A percentile compares a stretch with the other conserved stretches of the same genome.
Evolutionary conservation across 2,797 vertebrate species (phyloP).

Genomic region (Syndactyla subalaris): DNA sequence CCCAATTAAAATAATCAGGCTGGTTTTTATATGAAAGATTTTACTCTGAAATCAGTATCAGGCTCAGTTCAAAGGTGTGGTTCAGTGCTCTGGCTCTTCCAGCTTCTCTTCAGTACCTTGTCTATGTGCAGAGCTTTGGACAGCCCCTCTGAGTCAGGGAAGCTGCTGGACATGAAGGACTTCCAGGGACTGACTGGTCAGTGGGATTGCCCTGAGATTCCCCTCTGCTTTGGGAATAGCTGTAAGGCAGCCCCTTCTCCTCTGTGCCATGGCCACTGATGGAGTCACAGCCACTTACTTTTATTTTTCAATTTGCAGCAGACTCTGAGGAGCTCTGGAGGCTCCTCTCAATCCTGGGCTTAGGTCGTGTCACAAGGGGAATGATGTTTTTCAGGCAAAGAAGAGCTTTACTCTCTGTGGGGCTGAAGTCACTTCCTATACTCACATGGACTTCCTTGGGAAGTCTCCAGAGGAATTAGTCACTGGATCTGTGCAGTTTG

Average conservation of each 20-base stretch:
- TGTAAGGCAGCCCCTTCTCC: neutral
- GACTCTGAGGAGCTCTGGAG: neutral
- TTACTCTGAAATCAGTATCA: neutral
- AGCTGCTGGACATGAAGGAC: neutral
- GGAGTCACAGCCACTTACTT: neutral
- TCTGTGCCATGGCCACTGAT: rapidly evolving
- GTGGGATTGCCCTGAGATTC: neutral
- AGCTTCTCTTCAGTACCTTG: neutral
- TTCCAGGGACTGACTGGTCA: neutral
- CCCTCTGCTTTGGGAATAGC: neutral
- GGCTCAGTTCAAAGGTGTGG: neutral
- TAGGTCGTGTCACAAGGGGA: neutral
- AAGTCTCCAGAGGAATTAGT: neutral
- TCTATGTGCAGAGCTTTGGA: neutral
- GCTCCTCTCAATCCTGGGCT: rapidly evolving
- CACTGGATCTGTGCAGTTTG: neutral
- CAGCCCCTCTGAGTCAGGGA: neutral
- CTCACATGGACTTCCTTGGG: neutral
- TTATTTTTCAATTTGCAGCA: neutral
- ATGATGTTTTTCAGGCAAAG: neutral
- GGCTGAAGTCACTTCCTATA: neutral
- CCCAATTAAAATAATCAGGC: neutral
- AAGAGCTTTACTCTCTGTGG: neutral
- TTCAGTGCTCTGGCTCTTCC: neutral
- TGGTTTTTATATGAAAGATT: neutral